Evolutionary conservation across 2,888 invertebrate genomes (phyloP).

Genomic region (Ypsolopha sequella): DNA sequence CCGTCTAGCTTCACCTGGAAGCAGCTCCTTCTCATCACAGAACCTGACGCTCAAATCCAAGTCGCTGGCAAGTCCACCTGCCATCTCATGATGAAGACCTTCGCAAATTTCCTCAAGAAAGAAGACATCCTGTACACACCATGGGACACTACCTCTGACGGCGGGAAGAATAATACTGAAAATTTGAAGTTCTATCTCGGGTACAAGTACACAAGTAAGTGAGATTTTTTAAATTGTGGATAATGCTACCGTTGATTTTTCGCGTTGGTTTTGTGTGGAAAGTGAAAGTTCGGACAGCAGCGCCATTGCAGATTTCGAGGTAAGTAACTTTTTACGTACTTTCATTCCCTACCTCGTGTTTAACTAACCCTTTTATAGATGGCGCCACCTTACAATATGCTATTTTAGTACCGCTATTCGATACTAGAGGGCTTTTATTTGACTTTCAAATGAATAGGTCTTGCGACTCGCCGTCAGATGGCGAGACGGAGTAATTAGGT

Average conservation of each 20-base stretch:
- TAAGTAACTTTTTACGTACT: background rate
- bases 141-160: constrained; percentile 73
- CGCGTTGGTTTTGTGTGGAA: background rate
- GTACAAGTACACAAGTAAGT: constrained; percentile 80
- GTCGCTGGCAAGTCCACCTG: constrained; percentile 80
- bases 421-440: too few species aligned
- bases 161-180: constrained; percentile 68
- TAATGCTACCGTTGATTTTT: too few species aligned
- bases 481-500: too few species aligned
- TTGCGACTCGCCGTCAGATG: too few species aligned
- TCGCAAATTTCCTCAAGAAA: constrained; percentile 71
- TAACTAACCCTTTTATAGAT: constrained; percentile 23
- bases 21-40: constrained; percentile 79
- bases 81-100: constrained; percentile 78
- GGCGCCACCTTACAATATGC: constrained; percentile 14
- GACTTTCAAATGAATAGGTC: too few species aligned
- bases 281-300: background rate
- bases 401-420: background rate
- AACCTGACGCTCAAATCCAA: constrained; percentile 76
- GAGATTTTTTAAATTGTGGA: constrained; percentile 6
- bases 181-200: constrained; percentile 76
- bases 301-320: background rate
- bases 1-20: constrained; percentile 77
- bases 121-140: constrained; percentile 61
- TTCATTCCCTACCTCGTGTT: constrained; percentile 12